Percentiles rank a stretch among this genome's conserved stretches.
Conservation (phyloP, 1,140 invertebrate genomes). For the Battus philenor region DNA sequence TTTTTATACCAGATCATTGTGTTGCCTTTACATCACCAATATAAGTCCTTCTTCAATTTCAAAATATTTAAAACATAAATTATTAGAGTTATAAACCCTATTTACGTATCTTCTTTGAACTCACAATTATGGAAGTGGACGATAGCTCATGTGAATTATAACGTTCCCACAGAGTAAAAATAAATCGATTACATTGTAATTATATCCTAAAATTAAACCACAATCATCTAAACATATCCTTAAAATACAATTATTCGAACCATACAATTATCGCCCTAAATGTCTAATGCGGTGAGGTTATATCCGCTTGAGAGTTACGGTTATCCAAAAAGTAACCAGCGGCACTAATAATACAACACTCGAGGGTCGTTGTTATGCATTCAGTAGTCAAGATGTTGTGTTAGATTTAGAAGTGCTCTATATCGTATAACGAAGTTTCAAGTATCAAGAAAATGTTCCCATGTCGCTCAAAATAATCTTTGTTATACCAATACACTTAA, state of each 20-base stretch:
- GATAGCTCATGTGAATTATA: constrained; percentile 5
- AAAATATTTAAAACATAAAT: no score
- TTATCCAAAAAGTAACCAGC: constrained; percentile 26
- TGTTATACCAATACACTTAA: constrained; percentile 2
- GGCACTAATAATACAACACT: constrained; percentile 33
- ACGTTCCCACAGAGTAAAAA: constrained; percentile 53
- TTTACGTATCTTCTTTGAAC: no score
- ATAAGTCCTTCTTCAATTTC: no score
- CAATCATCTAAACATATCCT: constrained; percentile 22
- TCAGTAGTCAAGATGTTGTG: constrained; percentile 39
- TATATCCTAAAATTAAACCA: constrained; percentile 29
- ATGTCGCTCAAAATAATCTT: constrained; percentile 37
- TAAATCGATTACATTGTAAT: constrained; percentile 36
- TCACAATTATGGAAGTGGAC: not conserved
- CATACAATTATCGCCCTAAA: constrained; percentile 14
- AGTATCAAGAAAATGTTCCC: constrained; percentile 43
- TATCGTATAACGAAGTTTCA: constrained; percentile 30
- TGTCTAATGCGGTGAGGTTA: not conserved
- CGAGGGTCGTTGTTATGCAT: constrained; percentile 34
- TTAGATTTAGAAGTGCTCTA: constrained; percentile 38
- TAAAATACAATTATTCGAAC: constrained; percentile 3
- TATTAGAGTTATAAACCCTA: no score
- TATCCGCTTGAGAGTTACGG: constrained; percentile 14
- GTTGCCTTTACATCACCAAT: no score
- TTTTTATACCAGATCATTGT: no score